Evolutionary conservation across 2,113 vertebrate species (phyloP), one percentile per base, ranked within the genome.

Genomic region (Zapus hudsonius): DNA sequence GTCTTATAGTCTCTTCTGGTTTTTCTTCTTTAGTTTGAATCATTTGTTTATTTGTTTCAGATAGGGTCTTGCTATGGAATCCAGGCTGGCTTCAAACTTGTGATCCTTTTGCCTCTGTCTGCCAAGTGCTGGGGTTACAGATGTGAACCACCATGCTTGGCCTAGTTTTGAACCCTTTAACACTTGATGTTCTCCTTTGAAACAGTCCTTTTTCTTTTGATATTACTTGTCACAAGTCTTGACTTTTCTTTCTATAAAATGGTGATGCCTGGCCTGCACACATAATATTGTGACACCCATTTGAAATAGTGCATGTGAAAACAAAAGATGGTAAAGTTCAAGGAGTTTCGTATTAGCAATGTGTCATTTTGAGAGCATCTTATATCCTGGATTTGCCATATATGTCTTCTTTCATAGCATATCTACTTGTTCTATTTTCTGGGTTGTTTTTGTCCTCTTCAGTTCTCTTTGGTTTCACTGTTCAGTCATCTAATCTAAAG

Each of bases 281-380:
- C 13, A n/a, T 85, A 20, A 12, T 25, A 72, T 84, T 79, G 7
- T 38, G 81, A 80, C 63, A 44, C 8, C 85, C 64, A 67, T 2
- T 33, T 94, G 84, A 93, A 83, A 83, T 91, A 61, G 61, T 66
- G 29, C 69, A 22, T 69, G n/a, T 86, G 75, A 91, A 57, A 78
- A 86, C 13, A 72, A 89, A 74, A 52, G 73, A 19, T 59, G 7
- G 63, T 25, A 86, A 47, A n/a, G 40, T 44, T 52, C 7, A 69
- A 89, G 67, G 80, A 88, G 69, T 63, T 82, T 31, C 40, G 2
- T 78, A 64, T 79, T 78, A 76, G 36, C 15, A 57, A 22, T 66
- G 36, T 76, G 7, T 84, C 36, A 55, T 83, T 78, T 67, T 81
- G 74, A 52, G 36, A 82, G 31, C 25, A 47, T 87, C 25, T 92